Evolutionary conservation across 2,797 vertebrate genomes (phyloP).

Genomic region (Muscicapa comitata): DNA sequence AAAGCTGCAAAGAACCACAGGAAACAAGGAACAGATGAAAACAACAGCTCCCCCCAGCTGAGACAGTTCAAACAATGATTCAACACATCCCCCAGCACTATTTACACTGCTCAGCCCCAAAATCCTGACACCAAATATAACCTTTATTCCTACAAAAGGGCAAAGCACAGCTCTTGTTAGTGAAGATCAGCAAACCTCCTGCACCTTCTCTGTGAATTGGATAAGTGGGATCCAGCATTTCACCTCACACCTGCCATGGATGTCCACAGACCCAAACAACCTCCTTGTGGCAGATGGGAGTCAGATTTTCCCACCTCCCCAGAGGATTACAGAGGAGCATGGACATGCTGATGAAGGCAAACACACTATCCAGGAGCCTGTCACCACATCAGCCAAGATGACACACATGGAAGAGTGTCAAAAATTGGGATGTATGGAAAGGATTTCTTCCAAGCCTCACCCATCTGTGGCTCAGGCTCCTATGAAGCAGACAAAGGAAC

Average conservation of each 20-base stretch:
- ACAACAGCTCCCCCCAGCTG: background rate
- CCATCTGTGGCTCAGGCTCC: background rate
- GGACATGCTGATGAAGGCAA: background rate
- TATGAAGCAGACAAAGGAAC: background rate
- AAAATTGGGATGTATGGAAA: background rate
- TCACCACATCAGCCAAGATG: rapidly evolving
- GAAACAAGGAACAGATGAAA: conserved; percentile 5
- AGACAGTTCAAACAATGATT: background rate
- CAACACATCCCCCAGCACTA: background rate
- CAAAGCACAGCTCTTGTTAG: background rate
- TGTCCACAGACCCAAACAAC: background rate
- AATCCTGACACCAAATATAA: conserved; percentile 36
- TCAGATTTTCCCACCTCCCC: background rate
- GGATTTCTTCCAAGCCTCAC: background rate
- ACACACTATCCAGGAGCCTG: background rate
- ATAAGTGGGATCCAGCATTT: background rate
- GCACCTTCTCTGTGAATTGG: background rate
- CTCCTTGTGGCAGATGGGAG: rapidly evolving
- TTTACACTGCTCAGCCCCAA: background rate
- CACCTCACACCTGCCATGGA: background rate
- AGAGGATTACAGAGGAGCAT: background rate
- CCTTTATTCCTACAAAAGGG: background rate
- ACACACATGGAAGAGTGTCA: rapidly evolving
- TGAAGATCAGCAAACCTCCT: background rate
- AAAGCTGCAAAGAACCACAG: conserved; percentile 81